phyloP scores from a whole-genome alignment of 2,888 invertebrate genomes.

The Watsonalla binaria region DNA sequence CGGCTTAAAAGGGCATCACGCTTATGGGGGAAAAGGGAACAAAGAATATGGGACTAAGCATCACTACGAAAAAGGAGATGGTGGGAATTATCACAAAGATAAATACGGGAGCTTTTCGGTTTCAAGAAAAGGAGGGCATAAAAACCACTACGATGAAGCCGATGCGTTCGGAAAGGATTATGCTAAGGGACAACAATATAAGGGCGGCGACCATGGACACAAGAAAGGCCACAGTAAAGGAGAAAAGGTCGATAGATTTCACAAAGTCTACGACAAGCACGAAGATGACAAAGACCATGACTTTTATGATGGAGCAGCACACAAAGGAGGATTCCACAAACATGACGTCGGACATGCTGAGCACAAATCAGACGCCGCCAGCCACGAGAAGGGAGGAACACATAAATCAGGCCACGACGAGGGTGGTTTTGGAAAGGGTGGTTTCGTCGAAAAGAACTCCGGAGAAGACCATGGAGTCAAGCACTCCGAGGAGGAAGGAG shows the following conservation, averaged over 20 bases:
- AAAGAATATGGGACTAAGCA: slow-evolving; percentile 72
- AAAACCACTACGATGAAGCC: slow-evolving; percentile 70
- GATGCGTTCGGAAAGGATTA: slow-evolving; percentile 73
- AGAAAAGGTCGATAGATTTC: slow-evolving; percentile 81
- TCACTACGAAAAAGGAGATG: slow-evolving; percentile 73
- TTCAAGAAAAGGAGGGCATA: slow-evolving; percentile 71
- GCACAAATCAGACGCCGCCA: slow-evolving; percentile 72
- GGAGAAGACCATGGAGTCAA: slow-evolving; percentile 55
- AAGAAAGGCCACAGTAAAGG: slow-evolving; percentile 79
- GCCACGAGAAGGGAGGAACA: slow-evolving; percentile 72
- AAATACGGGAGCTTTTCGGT: slow-evolving; percentile 73
- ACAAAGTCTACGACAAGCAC: slow-evolving; percentile 83
- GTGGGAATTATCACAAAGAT: slow-evolving; percentile 75
- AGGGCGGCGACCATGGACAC: slow-evolving; percentile 74
- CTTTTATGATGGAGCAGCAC: slow-evolving; percentile 82
- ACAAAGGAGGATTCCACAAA: slow-evolving; percentile 79
- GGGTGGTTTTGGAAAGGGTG: slow-evolving; percentile 67
- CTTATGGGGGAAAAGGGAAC: slow-evolving; percentile 71
- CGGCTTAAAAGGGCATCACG: slow-evolving; percentile 56
- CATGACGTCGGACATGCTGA: slow-evolving; percentile 73
- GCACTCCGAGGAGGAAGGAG: slow-evolving; percentile 72
- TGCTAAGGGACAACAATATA: slow-evolving; percentile 67
- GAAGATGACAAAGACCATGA: slow-evolving; percentile 85
- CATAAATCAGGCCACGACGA: slow-evolving; percentile 73
- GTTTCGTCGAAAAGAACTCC: slow-evolving; percentile 74